These are phyloP conservation scores for Zosterops japonicus DNA, from an alignment of 2,113 vertebrate genomes.

Conservation along the genomic window DNA sequence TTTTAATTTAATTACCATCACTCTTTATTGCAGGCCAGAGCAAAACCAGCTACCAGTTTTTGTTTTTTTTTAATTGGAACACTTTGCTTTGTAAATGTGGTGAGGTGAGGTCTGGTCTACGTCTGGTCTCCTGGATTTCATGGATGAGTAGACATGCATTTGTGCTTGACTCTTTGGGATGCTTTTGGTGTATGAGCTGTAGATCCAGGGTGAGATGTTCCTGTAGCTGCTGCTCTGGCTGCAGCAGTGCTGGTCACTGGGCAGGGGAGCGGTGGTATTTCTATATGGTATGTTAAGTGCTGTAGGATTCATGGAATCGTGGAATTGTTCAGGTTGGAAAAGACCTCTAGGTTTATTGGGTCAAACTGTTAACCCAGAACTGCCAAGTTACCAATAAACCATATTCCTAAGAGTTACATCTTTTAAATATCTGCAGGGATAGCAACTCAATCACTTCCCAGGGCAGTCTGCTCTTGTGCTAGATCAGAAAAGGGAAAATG, in stretches of 20 bases:
- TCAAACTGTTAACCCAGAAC: background rate
- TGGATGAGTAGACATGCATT: background rate
- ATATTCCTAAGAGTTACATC: fast-evolving
- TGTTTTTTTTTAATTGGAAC: background rate
- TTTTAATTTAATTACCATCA: background rate
- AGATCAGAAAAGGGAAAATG: background rate
- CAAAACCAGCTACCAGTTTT: background rate
- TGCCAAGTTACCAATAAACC: background rate
- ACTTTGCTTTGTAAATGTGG: background rate
- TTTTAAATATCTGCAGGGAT: background rate
- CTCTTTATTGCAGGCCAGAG: background rate
- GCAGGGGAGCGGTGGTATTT: background rate
- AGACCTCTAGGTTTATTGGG: background rate
- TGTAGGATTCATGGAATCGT: background rate
- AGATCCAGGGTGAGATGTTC: background rate
- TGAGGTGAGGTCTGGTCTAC: background rate
- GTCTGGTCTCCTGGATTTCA: background rate
- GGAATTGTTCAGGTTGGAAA: background rate
- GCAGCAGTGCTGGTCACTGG: fast-evolving
- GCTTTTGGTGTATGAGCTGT: background rate
- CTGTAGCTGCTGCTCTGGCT: background rate
- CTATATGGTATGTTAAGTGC: background rate
- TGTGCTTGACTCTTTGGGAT: background rate
- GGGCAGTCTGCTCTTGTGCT: background rate
- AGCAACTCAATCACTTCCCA: background rate